Evolutionary conservation across 2,888 invertebrate genomes (phyloP), one percentile per base, ranked within the genome.

Genomic region (Halictus quadricinctus): DNA sequence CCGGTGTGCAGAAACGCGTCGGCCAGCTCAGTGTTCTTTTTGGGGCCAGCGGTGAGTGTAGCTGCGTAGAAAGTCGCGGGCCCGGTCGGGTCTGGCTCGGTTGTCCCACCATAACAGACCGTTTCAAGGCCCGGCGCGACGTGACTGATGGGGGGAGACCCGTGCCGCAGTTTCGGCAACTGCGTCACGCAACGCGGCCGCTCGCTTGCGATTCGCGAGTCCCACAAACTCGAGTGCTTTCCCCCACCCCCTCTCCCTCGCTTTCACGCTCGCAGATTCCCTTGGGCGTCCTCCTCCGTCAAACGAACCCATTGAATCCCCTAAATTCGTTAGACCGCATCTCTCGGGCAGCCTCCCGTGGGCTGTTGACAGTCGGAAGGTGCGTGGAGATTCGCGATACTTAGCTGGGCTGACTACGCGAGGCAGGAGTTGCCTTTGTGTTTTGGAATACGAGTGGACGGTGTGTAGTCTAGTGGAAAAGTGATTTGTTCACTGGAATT

Each of bases 161-260:
- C 79, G 85, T 83, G 83, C 84, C 88, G 90, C 91, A 92, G 91
- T 93, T 93, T 92, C 90, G 93, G 91, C 90, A 92, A 92, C 92
- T 93, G 91, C 92, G 92, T 92, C 91, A 92, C 89, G 90, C 81
- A 25, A 70, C 66, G 72, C 81, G 54, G 72, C 78, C 84, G 80
- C 79, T 54, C 60, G 64, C 72, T 46, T n/a, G 72, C 66, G 70
- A 74, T 66, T 29, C 79, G 76, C 46, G 54, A 78, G 70, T 78
- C 36, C 46, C 41, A 46, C 54, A 8, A 41, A 60, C 41, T 29
- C 12, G 29, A 79, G 29, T 60, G 69, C 43, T 64, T 36, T 25
- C 58, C n/a, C 36, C n/a, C 78, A 12, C 60, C 43, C 13, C 7
- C 8, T n/a, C 21, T 54, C 54, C 54, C 21, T 54, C 21, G 21